These are phyloP conservation scores for Sarcophaga bullata DNA, from an alignment of 1,140 invertebrate species.

Conservation along the genomic window DNA sequence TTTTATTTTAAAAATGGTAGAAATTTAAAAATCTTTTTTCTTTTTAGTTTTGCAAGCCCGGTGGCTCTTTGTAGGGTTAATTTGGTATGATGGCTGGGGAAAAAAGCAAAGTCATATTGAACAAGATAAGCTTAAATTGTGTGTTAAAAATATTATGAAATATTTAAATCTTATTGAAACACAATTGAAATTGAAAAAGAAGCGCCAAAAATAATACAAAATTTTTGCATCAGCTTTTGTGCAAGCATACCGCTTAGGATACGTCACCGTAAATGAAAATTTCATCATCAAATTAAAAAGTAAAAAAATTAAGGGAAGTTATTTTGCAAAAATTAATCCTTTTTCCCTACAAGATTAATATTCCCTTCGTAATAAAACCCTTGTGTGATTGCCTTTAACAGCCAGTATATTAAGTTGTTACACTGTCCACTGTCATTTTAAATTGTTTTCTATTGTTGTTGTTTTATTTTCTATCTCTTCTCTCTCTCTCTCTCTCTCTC, in stretches of 20 bases:
- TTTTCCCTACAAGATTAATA: neutral
- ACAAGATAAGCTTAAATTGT: neutral
- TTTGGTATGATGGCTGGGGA: neutral
- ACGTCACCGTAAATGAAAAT: too few species aligned
- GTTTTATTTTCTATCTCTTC: too few species aligned
- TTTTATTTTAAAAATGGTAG: too few species aligned
- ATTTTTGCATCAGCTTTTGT: neutral
- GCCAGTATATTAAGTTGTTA: too few species aligned
- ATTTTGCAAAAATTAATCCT: neutral
- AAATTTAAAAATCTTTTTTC: too few species aligned
- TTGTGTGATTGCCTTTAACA: too few species aligned
- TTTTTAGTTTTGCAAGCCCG: too few species aligned
- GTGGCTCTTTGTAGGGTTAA: too few species aligned
- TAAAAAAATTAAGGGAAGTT: neutral
- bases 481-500: too few species aligned
- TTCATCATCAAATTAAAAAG: too few species aligned
- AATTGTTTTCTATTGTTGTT: neutral
- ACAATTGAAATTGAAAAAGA: neutral
- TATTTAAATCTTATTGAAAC: neutral
- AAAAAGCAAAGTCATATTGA: neutral
- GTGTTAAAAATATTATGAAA: neutral
- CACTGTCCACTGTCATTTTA: neutral
- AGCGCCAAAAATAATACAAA: neutral
- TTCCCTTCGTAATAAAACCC: too few species aligned
- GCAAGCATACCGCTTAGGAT: too few species aligned